Evolutionary conservation across 2,888 invertebrate genomes (phyloP), one percentile per base, ranked within the genome.

Genomic region (Pachycephus smyrnensis): DNA sequence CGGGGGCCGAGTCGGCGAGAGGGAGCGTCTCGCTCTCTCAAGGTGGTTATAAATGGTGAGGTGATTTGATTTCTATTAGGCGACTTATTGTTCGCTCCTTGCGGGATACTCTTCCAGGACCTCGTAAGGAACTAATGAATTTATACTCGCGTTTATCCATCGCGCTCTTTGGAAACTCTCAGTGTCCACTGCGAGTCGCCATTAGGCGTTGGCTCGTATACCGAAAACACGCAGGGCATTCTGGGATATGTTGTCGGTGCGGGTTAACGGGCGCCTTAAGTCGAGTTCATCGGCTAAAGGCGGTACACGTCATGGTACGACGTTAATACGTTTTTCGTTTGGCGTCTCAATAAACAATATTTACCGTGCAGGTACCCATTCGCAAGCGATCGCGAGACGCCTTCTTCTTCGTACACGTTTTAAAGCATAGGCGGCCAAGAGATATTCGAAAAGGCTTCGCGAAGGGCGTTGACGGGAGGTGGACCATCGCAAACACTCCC

Each of bases 401-500:
- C 69, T 76, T 73, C 76, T 76, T 71, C 76, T 76, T 55, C 68
- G 79, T 75, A 78, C 81, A 76, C 80, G 82, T 82, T 82, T 82
- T 77, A 77, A 80, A 69, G 75, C 69, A 30, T 80, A 69, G 40
- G 69, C 30, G 75, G 32, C 31, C 30, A 12, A 55, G 55, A 68
- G 15, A 40, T n/a, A 15, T 32, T 4, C 55, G n/a, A 68, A 55
- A 32, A 82, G 84, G 80, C 75, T 83, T 33, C 33, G 85, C 88
- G 88, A 90, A 91, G 92, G 91, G 92, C 91, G 92, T 91, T 91
- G 92, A 92, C 92, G 92, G 92, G 91, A 90, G 91, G 92, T 90
- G 91, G 90, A 88, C 89, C 88, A 91, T 89, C 88, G 89, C 90
- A 90, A 90, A 90, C 90, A 90, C 90, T 89, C 89, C 88, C 88